Percentiles rank a stretch among this genome's conserved stretches.
Conservation (phyloP, 1,140 invertebrate genomes). For the Sinonovacula constricta region DNA sequence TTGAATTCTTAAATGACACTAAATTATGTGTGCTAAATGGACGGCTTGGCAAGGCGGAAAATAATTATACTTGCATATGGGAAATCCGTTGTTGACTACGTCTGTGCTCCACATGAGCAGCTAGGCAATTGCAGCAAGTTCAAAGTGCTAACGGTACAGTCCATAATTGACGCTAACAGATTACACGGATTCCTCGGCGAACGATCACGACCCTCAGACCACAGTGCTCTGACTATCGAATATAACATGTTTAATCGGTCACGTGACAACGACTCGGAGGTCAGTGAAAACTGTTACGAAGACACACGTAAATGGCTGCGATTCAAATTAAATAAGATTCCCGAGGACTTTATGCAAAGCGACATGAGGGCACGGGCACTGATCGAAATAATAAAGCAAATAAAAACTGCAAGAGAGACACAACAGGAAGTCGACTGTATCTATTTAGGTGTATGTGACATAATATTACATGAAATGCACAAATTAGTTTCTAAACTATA, state of each 20-base stretch:
- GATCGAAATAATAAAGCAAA: neutral
- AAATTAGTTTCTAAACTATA: neutral
- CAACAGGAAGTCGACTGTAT: conserved; percentile 5
- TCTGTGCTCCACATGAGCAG: conserved; percentile 13
- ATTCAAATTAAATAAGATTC: conserved; percentile 9
- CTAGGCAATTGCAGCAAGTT: conserved; percentile 6
- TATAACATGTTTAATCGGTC: neutral
- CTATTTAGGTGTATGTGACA: neutral
- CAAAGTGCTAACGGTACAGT: conserved; percentile 2
- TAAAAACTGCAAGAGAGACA: neutral
- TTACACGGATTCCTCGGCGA: conserved; percentile 21
- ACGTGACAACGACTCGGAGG: neutral
- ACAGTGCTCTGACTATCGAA: neutral
- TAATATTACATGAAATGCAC: neutral
- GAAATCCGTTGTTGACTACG: conserved; percentile 37
- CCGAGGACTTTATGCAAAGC: conserved; percentile 6
- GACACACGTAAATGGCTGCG: neutral
- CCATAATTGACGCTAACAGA: neutral
- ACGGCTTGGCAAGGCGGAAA: neutral
- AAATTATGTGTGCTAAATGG: conserved; percentile 38
- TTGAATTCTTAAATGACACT: conserved; percentile 19
- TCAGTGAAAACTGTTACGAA: neutral
- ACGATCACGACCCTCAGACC: conserved; percentile 8
- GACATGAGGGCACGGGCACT: neutral
- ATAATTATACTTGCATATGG: conserved; percentile 1